Base-by-base conservation (phyloP, 2,888 invertebrate genomes). In the Alviniconcha strummeri region DNA sequence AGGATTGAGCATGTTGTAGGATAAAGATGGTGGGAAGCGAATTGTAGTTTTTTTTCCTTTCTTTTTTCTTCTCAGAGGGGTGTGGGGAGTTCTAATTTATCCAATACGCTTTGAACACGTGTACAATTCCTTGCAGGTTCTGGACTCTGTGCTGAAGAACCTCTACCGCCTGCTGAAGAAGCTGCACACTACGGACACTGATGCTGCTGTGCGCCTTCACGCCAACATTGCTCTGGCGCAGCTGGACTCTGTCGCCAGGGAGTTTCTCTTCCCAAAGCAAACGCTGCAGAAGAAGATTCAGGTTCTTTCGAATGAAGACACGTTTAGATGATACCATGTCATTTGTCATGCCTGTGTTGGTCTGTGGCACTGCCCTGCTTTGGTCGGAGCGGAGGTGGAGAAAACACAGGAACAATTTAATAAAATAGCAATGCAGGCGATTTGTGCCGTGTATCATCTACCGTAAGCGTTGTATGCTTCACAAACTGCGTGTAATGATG, bases 211-310 rank as follows among this genome's bases (percentile, higher is more conserved):
- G 78, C 95, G 95, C 90, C 94, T 96, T 77, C 97, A 97, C 89
- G 96, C 96, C 52, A 96, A 96, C 91, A 93, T 97, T 83, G 96
- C 97, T 1, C 93, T 97, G 71, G 96, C 97, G 92, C 96, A 97
- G 94, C 94, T 97, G 17, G 96, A 97, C 91, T 95, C 95, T 83
- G 95, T 96, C 83, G 96, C 96, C 85, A 95, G 94, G 88, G 94
- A 95, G 82, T 95, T 95, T 88, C 91, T 97, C 57, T 95, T 95
- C 88, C 95, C 96, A 0, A 93, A 95, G 89, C 92, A 95, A 79
- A 94, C 94, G 83, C 93, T 95, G 82, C 95, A 95, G 87, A 96
- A 96, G 89, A 95, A 94, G 87, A 95, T 96, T 60, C 87, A 88
- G 79, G 91, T 94, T 67, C 87, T 92, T 54, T 4, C 82, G 5